These are phyloP conservation scores for Seladonia tumulorum DNA, from an alignment of 2,888 invertebrate species.

Conservation along the genomic window DNA sequence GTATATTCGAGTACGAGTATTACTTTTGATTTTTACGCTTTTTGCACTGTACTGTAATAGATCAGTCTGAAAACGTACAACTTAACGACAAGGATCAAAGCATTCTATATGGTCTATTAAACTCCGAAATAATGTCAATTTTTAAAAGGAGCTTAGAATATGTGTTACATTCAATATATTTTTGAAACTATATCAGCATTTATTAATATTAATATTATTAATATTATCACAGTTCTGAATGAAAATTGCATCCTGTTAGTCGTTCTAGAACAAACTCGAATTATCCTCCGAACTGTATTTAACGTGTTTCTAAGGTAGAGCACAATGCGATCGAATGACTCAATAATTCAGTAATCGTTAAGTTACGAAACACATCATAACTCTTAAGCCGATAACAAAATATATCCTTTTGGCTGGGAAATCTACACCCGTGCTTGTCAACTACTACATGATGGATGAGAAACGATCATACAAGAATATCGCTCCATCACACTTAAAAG, in stretches of 20 bases:
- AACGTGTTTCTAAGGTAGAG: neutral
- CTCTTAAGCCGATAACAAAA: conserved; percentile 36
- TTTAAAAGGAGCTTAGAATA: neutral
- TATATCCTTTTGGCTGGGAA: conserved; percentile 68
- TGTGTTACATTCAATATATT: neutral
- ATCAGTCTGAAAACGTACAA: no score
- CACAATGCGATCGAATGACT: neutral
- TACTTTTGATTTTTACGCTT: no score
- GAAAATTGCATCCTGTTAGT: neutral
- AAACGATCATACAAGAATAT: conserved; percentile 68
- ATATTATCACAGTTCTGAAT: neutral
- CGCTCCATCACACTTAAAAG: conserved; percentile 72
- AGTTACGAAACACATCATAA: conserved; percentile 13
- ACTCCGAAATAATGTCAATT: neutral
- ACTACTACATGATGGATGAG: conserved; percentile 72
- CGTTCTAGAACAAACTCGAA: neutral
- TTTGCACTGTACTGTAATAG: no score
- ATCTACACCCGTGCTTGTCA: conserved; percentile 68
- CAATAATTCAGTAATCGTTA: conserved; percentile 8
- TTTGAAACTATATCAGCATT: neutral
- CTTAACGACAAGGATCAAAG: no score
- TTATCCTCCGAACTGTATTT: neutral
- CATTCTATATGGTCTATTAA: neutral
- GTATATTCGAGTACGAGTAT: neutral
- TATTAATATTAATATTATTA: no score